Percentiles rank a stretch among this genome's conserved stretches.
These are phyloP conservation scores for Pachliopta kotzebuea DNA, from an alignment of 2,888 invertebrate genomes.

Conservation along the genomic window DNA sequence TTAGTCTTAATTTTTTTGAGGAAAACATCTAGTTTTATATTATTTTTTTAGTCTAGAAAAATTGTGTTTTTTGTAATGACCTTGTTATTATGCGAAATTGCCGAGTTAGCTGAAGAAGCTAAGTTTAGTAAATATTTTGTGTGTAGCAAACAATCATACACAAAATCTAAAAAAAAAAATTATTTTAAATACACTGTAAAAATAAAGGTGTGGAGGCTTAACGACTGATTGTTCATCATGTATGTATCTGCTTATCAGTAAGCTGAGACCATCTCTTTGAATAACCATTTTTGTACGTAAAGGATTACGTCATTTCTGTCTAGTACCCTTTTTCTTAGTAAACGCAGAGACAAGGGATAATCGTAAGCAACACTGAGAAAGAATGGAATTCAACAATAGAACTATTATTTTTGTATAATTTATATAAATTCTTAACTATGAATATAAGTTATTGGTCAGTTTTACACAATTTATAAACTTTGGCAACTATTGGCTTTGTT, in stretches of 20 bases:
- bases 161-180: too few relatives aligned
- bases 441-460: not conserved
- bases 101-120: too few relatives aligned
- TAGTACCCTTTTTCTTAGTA: constrained; percentile 20
- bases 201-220: not conserved
- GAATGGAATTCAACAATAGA: not conserved
- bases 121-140: too few relatives aligned
- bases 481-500: too few relatives aligned
- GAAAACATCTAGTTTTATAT: too few relatives aligned
- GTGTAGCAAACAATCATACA: too few relatives aligned
- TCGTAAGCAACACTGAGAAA: constrained; percentile 9
- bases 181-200: too few relatives aligned
- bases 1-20: too few relatives aligned
- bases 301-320: constrained; percentile 17
- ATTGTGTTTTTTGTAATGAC: too few relatives aligned
- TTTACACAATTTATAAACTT: too few relatives aligned
- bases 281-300: constrained; percentile 19
- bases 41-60: too few relatives aligned
- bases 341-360: not conserved
- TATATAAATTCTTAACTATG: not conserved
- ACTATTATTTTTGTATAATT: not conserved
- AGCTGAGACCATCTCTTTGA: constrained; percentile 19
- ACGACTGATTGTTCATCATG: constrained; percentile 5
- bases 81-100: too few relatives aligned
- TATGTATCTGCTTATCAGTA: constrained; percentile 19